These are phyloP conservation scores for Corella eumyota DNA, from an alignment of 23 tunicate genomes.

Conservation along the genomic window DNA sequence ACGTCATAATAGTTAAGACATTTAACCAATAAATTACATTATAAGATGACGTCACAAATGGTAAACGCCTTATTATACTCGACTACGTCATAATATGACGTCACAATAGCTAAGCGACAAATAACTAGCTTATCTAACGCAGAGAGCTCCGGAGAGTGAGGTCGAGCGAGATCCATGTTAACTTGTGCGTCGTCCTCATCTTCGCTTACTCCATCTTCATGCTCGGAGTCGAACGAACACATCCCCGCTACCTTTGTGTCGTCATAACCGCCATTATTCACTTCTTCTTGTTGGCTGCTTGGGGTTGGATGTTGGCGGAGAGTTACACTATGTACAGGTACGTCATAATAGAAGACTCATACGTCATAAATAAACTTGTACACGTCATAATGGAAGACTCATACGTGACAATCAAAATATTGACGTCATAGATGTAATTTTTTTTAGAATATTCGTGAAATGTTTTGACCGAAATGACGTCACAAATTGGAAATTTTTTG, in stretches of 20 bases:
- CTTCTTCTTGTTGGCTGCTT: constrained; percentile 33
- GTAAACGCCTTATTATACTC: too few species aligned
- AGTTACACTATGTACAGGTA: constrained; percentile 66
- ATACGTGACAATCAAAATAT: background rate
- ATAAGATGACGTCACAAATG: too few species aligned
- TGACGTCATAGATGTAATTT: background rate
- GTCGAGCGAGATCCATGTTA: constrained; percentile 31
- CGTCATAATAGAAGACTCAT: background rate
- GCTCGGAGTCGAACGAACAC: constrained; percentile 32
- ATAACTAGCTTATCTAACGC: background rate
- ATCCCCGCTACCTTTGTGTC: constrained; percentile 24
- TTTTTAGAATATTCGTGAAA: background rate
- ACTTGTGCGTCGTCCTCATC: constrained; percentile 29
- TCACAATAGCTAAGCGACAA: too few species aligned
- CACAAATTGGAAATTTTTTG: too few species aligned
- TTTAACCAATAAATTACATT: too few species aligned
- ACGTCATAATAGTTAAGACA: too few species aligned
- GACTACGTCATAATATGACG: too few species aligned
- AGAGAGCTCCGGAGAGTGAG: constrained; percentile 37
- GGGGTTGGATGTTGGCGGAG: constrained; percentile 83
- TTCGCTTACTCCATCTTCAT: constrained; percentile 33
- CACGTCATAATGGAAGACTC: background rate
- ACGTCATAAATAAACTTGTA: background rate
- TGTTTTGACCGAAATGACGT: constrained; percentile 5
- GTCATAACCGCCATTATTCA: constrained; percentile 42